A percentile compares a stretch with the other conserved stretches of the same genome.
phyloP scores from a whole-genome alignment of 2,113 vertebrate species.

The Numenius arquata region DNA sequence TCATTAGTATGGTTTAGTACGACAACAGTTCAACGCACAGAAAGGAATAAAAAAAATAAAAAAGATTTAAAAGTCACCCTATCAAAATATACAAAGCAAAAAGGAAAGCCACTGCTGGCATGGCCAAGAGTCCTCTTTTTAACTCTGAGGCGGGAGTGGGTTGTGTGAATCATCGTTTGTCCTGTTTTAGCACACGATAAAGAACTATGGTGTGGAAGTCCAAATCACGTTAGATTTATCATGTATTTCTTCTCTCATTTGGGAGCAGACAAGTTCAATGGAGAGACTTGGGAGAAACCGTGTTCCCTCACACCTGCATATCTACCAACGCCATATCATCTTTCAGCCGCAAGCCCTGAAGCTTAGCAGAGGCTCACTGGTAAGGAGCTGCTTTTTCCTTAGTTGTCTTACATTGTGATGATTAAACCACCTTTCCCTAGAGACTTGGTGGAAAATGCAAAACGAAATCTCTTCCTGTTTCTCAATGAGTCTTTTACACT shows the following conservation, averaged over 20 bases:
- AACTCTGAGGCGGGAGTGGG: background rate
- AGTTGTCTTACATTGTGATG: background rate
- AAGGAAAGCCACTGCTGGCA: background rate
- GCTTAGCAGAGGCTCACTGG: background rate
- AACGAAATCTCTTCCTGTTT: background rate
- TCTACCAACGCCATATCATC: background rate
- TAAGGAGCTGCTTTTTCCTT: background rate
- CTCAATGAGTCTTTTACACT: background rate
- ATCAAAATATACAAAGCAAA: background rate
- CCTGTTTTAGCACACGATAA: background rate
- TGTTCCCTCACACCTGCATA: background rate
- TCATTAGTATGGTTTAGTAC: background rate
- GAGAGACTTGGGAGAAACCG: background rate
- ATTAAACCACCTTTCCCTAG: background rate
- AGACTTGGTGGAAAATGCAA: background rate
- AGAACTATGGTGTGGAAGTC: background rate
- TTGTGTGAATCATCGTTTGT: background rate
- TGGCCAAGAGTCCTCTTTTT: background rate
- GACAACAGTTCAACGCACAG: background rate
- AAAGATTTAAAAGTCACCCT: background rate
- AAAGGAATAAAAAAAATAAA: background rate
- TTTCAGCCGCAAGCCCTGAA: background rate
- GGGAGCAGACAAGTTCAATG: background rate
- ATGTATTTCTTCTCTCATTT: background rate
- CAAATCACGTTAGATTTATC: background rate